Percentiles rank a stretch among this genome's conserved stretches.
Conservation (phyloP, 2,113 vertebrate genomes). For the Ceyx margarethae region DNA sequence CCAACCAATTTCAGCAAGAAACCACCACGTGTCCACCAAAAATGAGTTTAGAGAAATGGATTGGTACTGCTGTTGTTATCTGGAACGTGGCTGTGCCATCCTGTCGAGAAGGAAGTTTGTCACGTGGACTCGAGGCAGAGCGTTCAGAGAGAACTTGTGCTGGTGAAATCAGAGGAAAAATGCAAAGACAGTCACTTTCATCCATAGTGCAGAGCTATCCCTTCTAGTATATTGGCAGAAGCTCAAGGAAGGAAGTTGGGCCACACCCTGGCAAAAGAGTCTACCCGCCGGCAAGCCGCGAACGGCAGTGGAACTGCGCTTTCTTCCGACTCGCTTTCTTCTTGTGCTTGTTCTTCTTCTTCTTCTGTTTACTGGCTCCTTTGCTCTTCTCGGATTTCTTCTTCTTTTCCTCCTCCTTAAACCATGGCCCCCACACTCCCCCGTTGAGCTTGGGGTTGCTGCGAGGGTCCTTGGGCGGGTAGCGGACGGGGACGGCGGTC, state of each 20-base stretch:
- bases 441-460: slow-evolving; percentile 94
- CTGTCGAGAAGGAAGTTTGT: background rate
- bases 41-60: background rate
- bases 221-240: background rate
- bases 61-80: accelerated
- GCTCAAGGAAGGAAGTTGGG: background rate
- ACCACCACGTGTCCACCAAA: background rate
- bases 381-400: slow-evolving; percentile 72
- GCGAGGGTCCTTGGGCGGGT: slow-evolving; percentile 90
- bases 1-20: background rate
- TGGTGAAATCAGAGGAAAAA: background rate
- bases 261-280: background rate
- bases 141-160: background rate
- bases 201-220: background rate
- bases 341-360: slow-evolving; percentile 76
- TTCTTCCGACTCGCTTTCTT: slow-evolving; percentile 64
- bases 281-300: slow-evolving; percentile 28
- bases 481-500: slow-evolving; percentile 90
- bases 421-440: slow-evolving; percentile 97
- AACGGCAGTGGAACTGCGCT: slow-evolving; percentile 30
- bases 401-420: slow-evolving; percentile 81
- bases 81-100: background rate
- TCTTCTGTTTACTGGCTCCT: slow-evolving; percentile 77
- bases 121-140: background rate
- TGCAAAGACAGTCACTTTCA: background rate